Conservation (phyloP, 2,797 vertebrate genomes). For the Schizopygopsis pylzovi region DNA sequence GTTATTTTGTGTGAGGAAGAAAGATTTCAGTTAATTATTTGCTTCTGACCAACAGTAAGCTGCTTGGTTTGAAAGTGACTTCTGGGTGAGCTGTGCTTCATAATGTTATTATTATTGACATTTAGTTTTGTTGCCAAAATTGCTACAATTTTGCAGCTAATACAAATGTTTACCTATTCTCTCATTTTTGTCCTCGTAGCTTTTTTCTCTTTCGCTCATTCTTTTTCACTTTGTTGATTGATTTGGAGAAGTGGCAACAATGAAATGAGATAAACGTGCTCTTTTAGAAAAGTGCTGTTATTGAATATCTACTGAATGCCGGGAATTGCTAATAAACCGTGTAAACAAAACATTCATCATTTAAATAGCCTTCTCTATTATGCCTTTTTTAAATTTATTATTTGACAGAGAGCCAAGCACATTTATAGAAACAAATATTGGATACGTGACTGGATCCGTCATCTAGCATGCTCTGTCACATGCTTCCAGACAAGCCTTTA, state of each 20-base stretch:
- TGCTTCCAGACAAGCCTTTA: conserved; percentile 29
- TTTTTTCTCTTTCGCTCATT: conserved; percentile 20
- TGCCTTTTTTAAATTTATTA: not conserved
- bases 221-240: conserved; percentile 54
- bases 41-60: not conserved
- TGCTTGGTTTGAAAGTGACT: not conserved
- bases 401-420: conserved; percentile 15
- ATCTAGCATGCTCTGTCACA: conserved; percentile 6
- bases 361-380: conserved; percentile 31
- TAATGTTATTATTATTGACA: not conserved
- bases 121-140: not conserved
- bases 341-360: conserved; percentile 71
- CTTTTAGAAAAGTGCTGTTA: conserved; percentile 72
- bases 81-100: not conserved
- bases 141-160: not conserved
- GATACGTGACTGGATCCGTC: conserved; percentile 15
- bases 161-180: not conserved
- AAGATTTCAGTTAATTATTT: not conserved
- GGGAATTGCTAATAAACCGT: conserved; percentile 60
- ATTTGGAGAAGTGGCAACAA: conserved; percentile 76
- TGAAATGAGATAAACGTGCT: conserved; percentile 68
- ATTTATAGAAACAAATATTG: conserved; percentile 40
- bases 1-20: not conserved
- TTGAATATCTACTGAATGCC: conserved; percentile 71
- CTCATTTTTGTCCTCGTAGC: conserved; percentile 6